Evolutionary conservation across 2,888 invertebrate species (phyloP).

Genomic region (Litoditis marina): DNA sequence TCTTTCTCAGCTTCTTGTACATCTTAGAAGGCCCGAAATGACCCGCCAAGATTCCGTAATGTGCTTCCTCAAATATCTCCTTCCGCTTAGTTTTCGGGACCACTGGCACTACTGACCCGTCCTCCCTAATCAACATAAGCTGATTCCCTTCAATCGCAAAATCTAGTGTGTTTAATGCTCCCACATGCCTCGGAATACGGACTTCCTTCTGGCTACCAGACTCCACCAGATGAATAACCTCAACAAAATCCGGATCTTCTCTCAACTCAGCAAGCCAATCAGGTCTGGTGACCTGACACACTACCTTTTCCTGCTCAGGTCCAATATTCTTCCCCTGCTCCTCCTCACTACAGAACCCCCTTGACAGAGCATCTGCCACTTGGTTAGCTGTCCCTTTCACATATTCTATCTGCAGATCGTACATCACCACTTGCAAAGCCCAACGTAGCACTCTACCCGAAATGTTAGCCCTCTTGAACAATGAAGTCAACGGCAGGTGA

Average conservation of each 20-base stretch:
- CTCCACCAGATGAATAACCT: too few species aligned
- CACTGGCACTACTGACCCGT: slow-evolving; percentile 3
- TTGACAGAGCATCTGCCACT: slow-evolving; percentile 21
- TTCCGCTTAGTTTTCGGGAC: slow-evolving; percentile 16
- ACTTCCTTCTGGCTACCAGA: too few species aligned
- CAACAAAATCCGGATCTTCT: too few species aligned
- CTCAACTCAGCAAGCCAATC: too few species aligned
- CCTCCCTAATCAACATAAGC: background rate
- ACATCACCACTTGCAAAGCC: slow-evolving; percentile 9
- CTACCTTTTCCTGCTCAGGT: too few species aligned
- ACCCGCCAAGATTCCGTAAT: slow-evolving; percentile 11
- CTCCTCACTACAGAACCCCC: slow-evolving; percentile 1
- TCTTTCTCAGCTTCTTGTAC: slow-evolving; percentile 3
- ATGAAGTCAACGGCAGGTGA: slow-evolving; percentile 20
- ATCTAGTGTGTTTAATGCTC: too few species aligned
- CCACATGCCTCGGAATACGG: too few species aligned
- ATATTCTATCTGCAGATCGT: slow-evolving; percentile 6
- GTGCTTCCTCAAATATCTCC: slow-evolving; percentile 15
- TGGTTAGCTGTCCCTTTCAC: too few species aligned
- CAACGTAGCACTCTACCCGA: slow-evolving; percentile 13
- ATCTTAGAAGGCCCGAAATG: slow-evolving; percentile 9
- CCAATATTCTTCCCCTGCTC: too few species aligned
- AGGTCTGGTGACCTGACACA: too few species aligned
- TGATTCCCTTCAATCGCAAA: background rate
- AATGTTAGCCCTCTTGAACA: slow-evolving; percentile 6